Base-by-base conservation (phyloP, 2,113 vertebrate genomes). In the Tachysurus vachellii region DNA sequence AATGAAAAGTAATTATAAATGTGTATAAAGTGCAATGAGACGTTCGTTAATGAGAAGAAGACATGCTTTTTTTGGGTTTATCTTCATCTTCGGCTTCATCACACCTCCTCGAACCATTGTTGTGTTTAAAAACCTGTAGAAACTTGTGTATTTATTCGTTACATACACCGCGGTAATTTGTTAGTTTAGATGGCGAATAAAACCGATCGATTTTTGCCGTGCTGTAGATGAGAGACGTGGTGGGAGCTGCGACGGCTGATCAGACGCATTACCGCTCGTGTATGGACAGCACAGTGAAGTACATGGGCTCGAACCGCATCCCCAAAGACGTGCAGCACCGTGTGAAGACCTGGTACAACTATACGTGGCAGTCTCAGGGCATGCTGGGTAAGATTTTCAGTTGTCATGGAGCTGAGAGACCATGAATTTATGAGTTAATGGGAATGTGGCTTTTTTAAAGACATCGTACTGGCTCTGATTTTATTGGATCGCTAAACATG, bases 331-430 rank as follows among this genome's bases (percentile, higher is more conserved):
- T 99, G 47, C 98, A 99, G 94, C 97, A 97, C 90, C 93, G 98
- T 0, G 97, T 99, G 91, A 98, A 98, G 91, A 98, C 95, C 19
- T 99, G 98, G 98, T 99, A 99, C 0, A 98, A 99, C 90, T 99
- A 98, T 93, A 99, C 98, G 0, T 99, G 98, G 98, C 96, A 98
- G 59, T 98, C 98, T 0, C 98, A 99, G 93, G 98, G 98, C 95
- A 99, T 99, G 97, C 96, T 99, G 94, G 98, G 98, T 99, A 96
- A 97, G 96, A 77, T 57, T 57, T 19, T 73, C 83, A 47, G 21
- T 47, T 68, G 23, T 36, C 13, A 21, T 13, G 13, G 23, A 44
- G 66, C 28, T 31, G 64, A 70, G 16, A 70, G 17, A 16, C 66
- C 31, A 70, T 70, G 28, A 73, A 44, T 73, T 21, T 42, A 42